Evolutionary conservation across 2,888 invertebrate species (phyloP).

Genomic region (Pinctada fucata): DNA sequence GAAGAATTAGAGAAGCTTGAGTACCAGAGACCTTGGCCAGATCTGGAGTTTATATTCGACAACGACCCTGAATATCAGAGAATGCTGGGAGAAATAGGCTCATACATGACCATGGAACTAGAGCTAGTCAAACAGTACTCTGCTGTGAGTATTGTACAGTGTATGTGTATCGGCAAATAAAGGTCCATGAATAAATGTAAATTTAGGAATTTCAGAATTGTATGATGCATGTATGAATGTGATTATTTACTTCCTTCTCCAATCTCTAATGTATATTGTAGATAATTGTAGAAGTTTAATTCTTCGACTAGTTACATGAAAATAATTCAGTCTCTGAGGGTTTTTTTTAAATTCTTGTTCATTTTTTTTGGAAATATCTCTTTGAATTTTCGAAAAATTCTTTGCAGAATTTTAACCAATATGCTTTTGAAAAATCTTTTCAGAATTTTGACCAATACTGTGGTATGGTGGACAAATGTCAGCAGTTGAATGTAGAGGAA

Average conservation of each 20-base stretch:
- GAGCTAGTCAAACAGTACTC: slow-evolving; percentile 65
- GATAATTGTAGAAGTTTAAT: too few species aligned
- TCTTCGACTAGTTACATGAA: too few species aligned
- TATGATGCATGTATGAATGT: not conserved
- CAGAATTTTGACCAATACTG: slow-evolving; percentile 73
- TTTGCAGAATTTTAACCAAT: too few species aligned
- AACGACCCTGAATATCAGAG: slow-evolving; percentile 71
- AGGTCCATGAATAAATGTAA: not conserved
- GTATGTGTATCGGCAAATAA: not conserved
- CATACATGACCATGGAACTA: slow-evolving; percentile 66
- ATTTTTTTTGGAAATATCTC: too few species aligned
- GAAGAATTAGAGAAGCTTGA: slow-evolving; percentile 64
- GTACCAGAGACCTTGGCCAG: slow-evolving; percentile 70
- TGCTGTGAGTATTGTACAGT: slow-evolving; percentile 50
- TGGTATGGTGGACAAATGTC: slow-evolving; percentile 73
- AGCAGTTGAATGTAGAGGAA: slow-evolving; percentile 67
- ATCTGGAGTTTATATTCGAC: slow-evolving; percentile 70
- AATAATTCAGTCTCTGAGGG: too few species aligned
- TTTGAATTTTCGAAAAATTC: too few species aligned
- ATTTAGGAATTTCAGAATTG: not conserved
- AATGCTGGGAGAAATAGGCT: slow-evolving; percentile 63
- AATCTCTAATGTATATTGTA: not conserved
- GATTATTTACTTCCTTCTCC: not conserved
- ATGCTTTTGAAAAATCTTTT: slow-evolving; percentile 19
- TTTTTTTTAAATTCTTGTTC: too few species aligned